phyloP scores from a whole-genome alignment of 2,797 vertebrate genomes.

The Garrulus glandarius region DNA sequence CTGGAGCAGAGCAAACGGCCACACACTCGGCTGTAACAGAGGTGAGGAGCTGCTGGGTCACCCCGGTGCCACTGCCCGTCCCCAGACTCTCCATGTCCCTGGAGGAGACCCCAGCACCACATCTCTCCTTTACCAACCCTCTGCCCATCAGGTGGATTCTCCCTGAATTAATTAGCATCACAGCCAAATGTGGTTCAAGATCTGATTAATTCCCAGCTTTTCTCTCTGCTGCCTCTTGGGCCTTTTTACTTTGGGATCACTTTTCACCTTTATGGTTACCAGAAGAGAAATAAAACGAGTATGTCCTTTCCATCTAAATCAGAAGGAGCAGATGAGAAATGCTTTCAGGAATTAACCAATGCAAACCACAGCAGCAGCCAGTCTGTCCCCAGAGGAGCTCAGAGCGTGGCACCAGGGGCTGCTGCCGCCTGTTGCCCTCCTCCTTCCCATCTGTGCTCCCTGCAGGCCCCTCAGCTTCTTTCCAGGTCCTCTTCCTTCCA shows the following conservation, averaged over 20 bases:
- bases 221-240: not conserved
- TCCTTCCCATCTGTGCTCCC: not conserved
- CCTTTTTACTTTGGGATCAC: not conserved
- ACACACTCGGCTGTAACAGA: constrained; percentile 80
- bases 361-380: not conserved
- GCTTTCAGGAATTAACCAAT: not conserved
- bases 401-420: fast-evolving
- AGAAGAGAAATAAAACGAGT: not conserved
- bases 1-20: constrained; percentile 74
- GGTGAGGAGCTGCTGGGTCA: constrained; percentile 71
- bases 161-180: not conserved
- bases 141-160: not conserved
- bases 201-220: constrained; percentile 4
- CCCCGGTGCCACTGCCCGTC: fast-evolving
- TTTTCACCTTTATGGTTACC: constrained; percentile 1
- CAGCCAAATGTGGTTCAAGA: not conserved
- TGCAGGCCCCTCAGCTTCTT: not conserved
- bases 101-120: not conserved
- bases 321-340: not conserved
- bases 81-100: not conserved
- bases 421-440: not conserved
- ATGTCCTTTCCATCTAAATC: not conserved
- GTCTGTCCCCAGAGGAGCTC: not conserved
- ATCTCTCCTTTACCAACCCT: not conserved
- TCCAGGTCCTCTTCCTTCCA: not conserved